Conservation (phyloP, 23 tunicate species). For the Botrylloides violaceus region DNA sequence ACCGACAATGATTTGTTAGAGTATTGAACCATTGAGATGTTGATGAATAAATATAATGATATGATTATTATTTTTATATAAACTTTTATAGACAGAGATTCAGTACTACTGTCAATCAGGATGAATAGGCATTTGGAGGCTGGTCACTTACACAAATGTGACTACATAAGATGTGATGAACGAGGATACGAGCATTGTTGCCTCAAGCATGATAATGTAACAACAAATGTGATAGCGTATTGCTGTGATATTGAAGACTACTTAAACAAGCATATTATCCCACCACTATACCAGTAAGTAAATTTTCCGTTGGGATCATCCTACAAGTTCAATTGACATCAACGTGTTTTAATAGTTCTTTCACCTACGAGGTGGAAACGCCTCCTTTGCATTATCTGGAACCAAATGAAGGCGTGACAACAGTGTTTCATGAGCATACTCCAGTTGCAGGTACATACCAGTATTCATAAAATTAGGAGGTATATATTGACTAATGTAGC, state of each 20-base stretch:
- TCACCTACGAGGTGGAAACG: neutral
- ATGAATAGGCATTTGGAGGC: neutral
- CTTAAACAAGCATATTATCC: neutral
- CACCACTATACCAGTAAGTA: too few species aligned
- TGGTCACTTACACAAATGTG: neutral
- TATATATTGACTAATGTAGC: too few species aligned
- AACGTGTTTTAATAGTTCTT: neutral
- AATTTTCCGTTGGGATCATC: too few species aligned
- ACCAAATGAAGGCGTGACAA: neutral
- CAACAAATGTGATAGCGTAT: neutral
- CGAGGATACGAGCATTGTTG: neutral
- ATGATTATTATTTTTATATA: too few species aligned
- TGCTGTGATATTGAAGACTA: neutral
- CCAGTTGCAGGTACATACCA: neutral
- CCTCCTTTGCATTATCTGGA: neutral
- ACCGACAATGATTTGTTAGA: too few species aligned
- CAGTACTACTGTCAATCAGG: too few species aligned
- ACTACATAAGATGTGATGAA: neutral
- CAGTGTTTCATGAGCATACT: neutral
- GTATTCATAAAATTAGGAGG: too few species aligned
- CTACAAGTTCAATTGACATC: too few species aligned
- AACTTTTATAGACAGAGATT: too few species aligned
- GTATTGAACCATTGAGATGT: too few species aligned
- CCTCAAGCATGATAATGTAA: neutral
- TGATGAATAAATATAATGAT: too few species aligned